Conservation (phyloP, 1,140 invertebrate genomes). For the silkworm (Bombyx mori) region ASM3026992v2 NC_085109.1:8315501-8316000, state of each 20-base stretch:
- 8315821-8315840: slow-evolving; percentile 45
- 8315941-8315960: too few species aligned
- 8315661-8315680: slow-evolving; percentile 54
- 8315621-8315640: too few species aligned
- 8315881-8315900: slow-evolving; percentile 10
- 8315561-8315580: too few species aligned
- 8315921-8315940: not conserved
- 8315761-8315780: slow-evolving; percentile 61
- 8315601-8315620: too few species aligned
- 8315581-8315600: too few species aligned
- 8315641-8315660: slow-evolving; percentile 39
- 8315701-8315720: slow-evolving; percentile 65
- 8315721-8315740: slow-evolving; percentile 60
- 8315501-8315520: too few species aligned
- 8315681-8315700: slow-evolving; percentile 58
- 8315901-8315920: too few species aligned
- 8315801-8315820: slow-evolving; percentile 67
- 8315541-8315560: too few species aligned
- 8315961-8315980: too few species aligned
- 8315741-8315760: slow-evolving; percentile 58
- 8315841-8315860: slow-evolving; percentile 33
- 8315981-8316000: too few species aligned
- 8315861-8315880: too few species aligned
- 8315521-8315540: too few species aligned
- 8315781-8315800: slow-evolving; percentile 59